These are phyloP conservation scores for Ctenoplectra terminalis DNA, from an alignment of 1,140 invertebrate species.

Conservation along the genomic window DNA sequence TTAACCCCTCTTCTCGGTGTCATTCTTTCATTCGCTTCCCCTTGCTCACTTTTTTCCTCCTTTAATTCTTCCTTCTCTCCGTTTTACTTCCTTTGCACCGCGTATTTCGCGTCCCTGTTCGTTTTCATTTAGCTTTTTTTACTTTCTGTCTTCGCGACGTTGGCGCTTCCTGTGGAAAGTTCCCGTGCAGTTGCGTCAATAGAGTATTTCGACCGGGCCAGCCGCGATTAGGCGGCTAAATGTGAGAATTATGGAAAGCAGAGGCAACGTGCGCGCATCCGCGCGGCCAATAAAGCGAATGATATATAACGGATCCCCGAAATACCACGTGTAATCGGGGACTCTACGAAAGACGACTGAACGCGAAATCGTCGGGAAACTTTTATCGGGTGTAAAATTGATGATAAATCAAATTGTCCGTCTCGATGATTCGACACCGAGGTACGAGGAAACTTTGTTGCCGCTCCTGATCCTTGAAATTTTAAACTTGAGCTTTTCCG, in stretches of 20 bases:
- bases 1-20: no score
- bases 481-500: no score
- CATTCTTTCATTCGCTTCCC: no score
- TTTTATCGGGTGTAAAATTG: conserved; percentile 47
- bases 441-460: neutral
- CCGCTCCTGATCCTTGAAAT: no score
- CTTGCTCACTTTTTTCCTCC: no score
- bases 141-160: neutral
- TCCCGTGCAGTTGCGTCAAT: conserved; percentile 57
- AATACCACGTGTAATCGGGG: conserved; percentile 28
- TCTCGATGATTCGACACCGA: no score
- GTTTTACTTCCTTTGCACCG: neutral
- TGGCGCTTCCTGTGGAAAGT: conserved; percentile 65
- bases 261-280: conserved; percentile 49
- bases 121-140: conserved; percentile 9
- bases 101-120: neutral
- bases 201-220: conserved; percentile 60
- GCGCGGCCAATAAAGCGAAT: conserved; percentile 47
- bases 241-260: conserved; percentile 76
- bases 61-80: conserved; percentile 1
- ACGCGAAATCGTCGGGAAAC: conserved; percentile 36
- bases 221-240: conserved; percentile 70
- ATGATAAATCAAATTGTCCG: no score
- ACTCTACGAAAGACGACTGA: conserved; percentile 12
- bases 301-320: conserved; percentile 44